phyloP scores from a whole-genome alignment of 2,888 invertebrate genomes.

The Dynastes tityus region DNA sequence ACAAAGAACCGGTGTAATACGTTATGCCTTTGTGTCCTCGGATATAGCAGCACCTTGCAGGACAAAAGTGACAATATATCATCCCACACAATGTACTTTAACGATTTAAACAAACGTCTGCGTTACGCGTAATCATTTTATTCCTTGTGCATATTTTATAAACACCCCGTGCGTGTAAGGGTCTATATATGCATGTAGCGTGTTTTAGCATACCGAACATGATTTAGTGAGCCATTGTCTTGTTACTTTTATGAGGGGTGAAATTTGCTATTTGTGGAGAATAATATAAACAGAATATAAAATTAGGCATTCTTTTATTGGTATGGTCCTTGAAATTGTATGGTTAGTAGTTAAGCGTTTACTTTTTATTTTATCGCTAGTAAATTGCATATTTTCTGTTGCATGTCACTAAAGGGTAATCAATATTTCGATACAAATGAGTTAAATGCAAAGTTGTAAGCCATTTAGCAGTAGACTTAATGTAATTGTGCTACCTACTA shows the following conservation, averaged over 20 bases:
- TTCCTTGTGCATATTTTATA: slow-evolving; percentile 61
- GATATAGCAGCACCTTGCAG: slow-evolving; percentile 69
- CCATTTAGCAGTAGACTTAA: too few relatives aligned
- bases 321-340: slow-evolving; percentile 41
- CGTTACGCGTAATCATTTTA: slow-evolving; percentile 66
- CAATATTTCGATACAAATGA: too few relatives aligned
- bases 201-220: slow-evolving; percentile 56
- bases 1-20: slow-evolving; percentile 69
- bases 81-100: slow-evolving; percentile 69
- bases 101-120: slow-evolving; percentile 70
- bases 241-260: slow-evolving; percentile 55
- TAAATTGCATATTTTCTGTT: too few relatives aligned
- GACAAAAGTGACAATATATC: slow-evolving; percentile 70
- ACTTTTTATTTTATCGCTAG: not conserved
- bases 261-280: slow-evolving; percentile 54
- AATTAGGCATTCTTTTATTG: slow-evolving; percentile 53
- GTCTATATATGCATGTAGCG: slow-evolving; percentile 29
- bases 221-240: slow-evolving; percentile 56
- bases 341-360: slow-evolving; percentile 1
- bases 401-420: too few relatives aligned
- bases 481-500: too few relatives aligned
- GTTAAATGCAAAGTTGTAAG: too few relatives aligned
- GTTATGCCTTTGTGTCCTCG: slow-evolving; percentile 67
- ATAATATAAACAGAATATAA: slow-evolving; percentile 53
- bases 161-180: slow-evolving; percentile 56